Percentiles rank a stretch among this genome's conserved stretches.
Conservation (phyloP, 2,797 vertebrate genomes). For the Gymnopithys bicolor region DNA sequence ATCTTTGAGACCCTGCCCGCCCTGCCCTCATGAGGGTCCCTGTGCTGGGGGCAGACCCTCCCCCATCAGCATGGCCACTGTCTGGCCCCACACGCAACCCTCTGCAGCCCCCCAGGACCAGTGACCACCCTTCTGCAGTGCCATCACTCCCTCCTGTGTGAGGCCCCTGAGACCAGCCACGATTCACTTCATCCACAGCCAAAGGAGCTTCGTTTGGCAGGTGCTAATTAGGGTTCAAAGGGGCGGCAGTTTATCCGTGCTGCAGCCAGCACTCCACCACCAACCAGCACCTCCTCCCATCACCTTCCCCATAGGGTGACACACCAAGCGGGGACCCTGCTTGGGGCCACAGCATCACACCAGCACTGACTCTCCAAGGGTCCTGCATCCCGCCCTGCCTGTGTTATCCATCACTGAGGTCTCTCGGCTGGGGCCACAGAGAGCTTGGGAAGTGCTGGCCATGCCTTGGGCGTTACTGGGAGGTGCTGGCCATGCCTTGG, state of each 20-base stretch:
- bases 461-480: neutral
- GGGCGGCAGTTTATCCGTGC: accelerated
- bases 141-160: accelerated
- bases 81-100: accelerated
- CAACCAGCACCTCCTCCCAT: neutral
- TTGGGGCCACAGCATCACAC: accelerated
- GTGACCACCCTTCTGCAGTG: neutral
- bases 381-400: neutral
- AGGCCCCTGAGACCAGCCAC: accelerated
- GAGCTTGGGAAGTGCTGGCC: neutral
- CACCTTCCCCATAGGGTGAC: neutral
- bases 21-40: neutral
- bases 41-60: neutral
- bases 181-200: accelerated
- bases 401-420: accelerated
- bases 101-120: neutral
- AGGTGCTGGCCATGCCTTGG: neutral
- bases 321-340: accelerated
- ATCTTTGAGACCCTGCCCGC: slow-evolving; percentile 42
- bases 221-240: neutral
- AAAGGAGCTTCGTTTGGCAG: accelerated
- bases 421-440: neutral
- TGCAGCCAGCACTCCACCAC: no score
- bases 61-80: neutral
- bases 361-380: no score